Evolutionary conservation across 2,797 vertebrate species (phyloP).

Genomic region (Halcyon chelicuti): DNA sequence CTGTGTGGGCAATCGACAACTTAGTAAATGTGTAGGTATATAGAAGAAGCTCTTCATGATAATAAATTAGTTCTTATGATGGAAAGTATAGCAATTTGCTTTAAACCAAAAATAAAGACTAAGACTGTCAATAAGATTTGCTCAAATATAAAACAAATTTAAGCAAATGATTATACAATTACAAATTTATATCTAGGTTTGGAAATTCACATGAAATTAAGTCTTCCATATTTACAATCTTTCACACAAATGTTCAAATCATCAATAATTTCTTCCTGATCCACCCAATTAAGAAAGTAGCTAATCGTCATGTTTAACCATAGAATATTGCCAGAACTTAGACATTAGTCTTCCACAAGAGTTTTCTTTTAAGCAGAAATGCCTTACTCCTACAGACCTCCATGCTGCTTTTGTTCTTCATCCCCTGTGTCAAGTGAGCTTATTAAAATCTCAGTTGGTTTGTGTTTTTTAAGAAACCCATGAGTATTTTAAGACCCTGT

Average conservation of each 20-base stretch:
- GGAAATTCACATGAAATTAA: neutral
- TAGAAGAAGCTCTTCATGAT: neutral
- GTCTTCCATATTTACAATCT: neutral
- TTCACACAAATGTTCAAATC: neutral
- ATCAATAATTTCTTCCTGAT: neutral
- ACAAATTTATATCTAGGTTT: neutral
- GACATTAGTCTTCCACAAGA: neutral
- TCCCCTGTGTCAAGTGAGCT: neutral
- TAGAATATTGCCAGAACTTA: neutral
- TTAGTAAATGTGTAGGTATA: neutral
- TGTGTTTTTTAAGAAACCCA: neutral
- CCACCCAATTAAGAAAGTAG: neutral
- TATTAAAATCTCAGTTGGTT: neutral
- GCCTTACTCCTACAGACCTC: neutral
- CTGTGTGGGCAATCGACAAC: neutral
- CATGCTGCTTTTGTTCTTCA: neutral
- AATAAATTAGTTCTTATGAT: neutral
- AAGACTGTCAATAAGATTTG: neutral
- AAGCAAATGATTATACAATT: neutral
- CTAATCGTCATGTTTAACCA: neutral
- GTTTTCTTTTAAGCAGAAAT: neutral
- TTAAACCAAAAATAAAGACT: neutral
- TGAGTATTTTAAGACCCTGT: neutral
- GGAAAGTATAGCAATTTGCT: neutral
- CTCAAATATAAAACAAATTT: neutral